Conservation (phyloP, 2,113 vertebrate genomes). For the Corythornis cristatus region DNA sequence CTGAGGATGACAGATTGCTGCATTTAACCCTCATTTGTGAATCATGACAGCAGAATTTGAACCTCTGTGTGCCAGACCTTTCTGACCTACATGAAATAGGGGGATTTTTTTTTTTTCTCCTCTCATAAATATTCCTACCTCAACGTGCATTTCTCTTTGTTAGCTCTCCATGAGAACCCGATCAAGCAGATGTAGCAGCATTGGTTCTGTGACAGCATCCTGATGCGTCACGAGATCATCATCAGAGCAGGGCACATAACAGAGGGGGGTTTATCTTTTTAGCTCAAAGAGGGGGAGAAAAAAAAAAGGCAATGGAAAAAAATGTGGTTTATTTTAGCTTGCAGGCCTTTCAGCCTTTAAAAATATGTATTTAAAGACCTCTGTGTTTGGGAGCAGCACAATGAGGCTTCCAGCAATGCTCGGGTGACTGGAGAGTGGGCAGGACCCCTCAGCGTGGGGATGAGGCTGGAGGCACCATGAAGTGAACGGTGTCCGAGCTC, state of each 20-base stretch:
- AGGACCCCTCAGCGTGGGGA: background rate
- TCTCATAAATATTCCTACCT: background rate
- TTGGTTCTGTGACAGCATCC: background rate
- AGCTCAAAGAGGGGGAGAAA: background rate
- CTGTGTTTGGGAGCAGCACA: background rate
- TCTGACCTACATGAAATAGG: background rate
- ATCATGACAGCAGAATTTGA: background rate
- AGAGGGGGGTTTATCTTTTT: background rate
- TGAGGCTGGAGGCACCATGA: background rate
- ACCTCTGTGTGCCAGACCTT: background rate
- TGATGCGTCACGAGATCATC: background rate
- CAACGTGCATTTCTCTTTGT: background rate
- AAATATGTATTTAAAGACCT: background rate
- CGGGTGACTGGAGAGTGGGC: accelerated
- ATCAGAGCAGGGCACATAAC: background rate
- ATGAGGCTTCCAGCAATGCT: background rate
- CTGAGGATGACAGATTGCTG: background rate
- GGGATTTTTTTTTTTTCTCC: background rate
- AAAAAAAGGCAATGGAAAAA: background rate
- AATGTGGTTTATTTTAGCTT: background rate
- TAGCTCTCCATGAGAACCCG: background rate
- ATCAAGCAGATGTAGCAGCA: background rate
- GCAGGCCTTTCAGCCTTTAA: background rate
- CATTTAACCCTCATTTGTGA: background rate
- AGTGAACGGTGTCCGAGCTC: background rate